A percentile compares a stretch with the other conserved stretches of the same genome.
phyloP scores from a whole-genome alignment of 2,113 vertebrate genomes.

The Syngnathus typhle region DNA sequence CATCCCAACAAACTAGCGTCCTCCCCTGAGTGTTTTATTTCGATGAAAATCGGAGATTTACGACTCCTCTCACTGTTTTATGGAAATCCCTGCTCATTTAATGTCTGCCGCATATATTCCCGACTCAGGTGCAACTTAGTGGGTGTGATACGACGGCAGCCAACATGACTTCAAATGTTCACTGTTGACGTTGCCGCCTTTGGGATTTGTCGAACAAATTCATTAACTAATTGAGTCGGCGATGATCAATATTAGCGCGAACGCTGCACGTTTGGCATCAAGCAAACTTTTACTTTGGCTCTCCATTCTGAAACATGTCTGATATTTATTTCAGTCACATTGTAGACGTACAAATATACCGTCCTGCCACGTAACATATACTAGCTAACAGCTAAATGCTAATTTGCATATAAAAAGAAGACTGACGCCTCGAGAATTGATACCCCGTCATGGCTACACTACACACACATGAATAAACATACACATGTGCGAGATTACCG shows the following conservation, averaged over 20 bases:
- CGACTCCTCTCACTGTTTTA: slow-evolving; percentile 35
- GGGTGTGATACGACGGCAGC: slow-evolving; percentile 29
- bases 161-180: slow-evolving; percentile 11
- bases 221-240: slow-evolving; percentile 22
- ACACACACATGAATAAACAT: slow-evolving; percentile 34
- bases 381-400: slow-evolving; percentile 62
- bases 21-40: slow-evolving; percentile 40
- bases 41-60: slow-evolving; percentile 39
- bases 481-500: slow-evolving; percentile 24
- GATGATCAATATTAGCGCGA: slow-evolving; percentile 9
- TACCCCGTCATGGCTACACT: slow-evolving; percentile 22
- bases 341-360: slow-evolving; percentile 22
- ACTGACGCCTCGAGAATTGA: slow-evolving; percentile 47
- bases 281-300: no score
- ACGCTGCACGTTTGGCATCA: neutral
- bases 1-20: slow-evolving; percentile 31
- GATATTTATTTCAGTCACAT: no score
- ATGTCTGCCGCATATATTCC: slow-evolving; percentile 26
- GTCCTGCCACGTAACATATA: slow-evolving; percentile 24
- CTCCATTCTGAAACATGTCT: no score
- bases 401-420: slow-evolving; percentile 61
- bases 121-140: neutral
- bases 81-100: slow-evolving; percentile 42
- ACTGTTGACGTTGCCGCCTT: slow-evolving; percentile 24
- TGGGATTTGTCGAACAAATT: slow-evolving; percentile 6